Evolutionary conservation across 2,797 vertebrate species (phyloP).

Genomic region (Gila robusta): DNA sequence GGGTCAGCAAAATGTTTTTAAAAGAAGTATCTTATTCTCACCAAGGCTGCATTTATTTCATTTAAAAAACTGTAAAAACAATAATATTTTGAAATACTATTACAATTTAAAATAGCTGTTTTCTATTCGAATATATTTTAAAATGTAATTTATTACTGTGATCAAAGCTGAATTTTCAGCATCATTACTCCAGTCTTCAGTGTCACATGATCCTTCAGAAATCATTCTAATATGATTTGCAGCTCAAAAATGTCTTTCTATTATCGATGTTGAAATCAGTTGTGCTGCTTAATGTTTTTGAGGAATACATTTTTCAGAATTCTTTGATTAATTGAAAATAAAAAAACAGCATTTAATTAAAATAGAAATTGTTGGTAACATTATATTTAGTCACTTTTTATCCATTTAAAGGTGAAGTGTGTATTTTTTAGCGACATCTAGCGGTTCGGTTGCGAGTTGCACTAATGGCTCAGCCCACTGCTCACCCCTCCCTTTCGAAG

Average conservation of each 20-base stretch:
- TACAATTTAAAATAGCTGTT: background rate
- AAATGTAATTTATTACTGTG: background rate
- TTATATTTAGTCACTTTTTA: background rate
- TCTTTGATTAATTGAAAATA: background rate
- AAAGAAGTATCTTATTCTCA: background rate
- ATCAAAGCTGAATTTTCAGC: background rate
- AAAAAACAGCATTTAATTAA: no score
- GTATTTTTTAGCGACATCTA: no score
- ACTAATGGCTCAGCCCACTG: no score
- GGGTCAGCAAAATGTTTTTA: background rate
- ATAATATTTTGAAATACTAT: background rate
- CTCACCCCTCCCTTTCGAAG: no score
- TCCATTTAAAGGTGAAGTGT: background rate
- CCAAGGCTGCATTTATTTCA: background rate
- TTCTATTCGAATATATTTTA: background rate
- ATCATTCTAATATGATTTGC: background rate
- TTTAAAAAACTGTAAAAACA: no score
- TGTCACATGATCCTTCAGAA: background rate
- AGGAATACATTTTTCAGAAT: background rate
- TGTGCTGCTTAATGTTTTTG: no score
- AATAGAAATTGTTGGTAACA: no score
- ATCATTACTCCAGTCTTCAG: background rate
- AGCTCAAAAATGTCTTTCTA: background rate
- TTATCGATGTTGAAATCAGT: background rate
- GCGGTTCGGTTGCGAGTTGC: no score